These are phyloP conservation scores for Phaonia tiefii DNA, from an alignment of 2,888 invertebrate genomes.

Conservation along the genomic window DNA sequence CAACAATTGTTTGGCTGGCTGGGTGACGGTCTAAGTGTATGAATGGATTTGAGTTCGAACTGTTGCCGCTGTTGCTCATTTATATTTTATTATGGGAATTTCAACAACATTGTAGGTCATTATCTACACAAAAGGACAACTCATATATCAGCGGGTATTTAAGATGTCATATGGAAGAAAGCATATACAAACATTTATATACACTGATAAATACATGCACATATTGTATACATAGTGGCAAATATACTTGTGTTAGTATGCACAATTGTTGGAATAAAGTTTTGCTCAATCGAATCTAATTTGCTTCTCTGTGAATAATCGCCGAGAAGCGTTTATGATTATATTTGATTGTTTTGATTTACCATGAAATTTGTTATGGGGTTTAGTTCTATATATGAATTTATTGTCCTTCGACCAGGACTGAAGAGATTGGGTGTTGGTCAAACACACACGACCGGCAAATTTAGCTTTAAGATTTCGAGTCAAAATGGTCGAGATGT, in stretches of 20 bases:
- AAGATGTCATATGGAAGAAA: too few relatives aligned
- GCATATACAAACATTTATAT: too few relatives aligned
- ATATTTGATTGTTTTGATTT: slow-evolving; percentile 5
- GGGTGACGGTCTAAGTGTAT: neutral
- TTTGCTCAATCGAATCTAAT: slow-evolving; percentile 15
- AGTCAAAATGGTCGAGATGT: too few relatives aligned
- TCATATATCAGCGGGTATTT: slow-evolving; percentile 29
- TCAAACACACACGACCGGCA: too few relatives aligned
- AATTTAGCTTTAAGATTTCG: too few relatives aligned
- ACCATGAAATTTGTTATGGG: slow-evolving; percentile 2
- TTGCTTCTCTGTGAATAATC: neutral
- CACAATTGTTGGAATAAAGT: neutral
- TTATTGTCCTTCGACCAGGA: too few relatives aligned
- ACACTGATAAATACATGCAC: too few relatives aligned
- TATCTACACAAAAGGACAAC: slow-evolving; percentile 41
- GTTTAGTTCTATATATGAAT: neutral
- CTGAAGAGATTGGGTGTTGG: too few relatives aligned
- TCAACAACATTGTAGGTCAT: slow-evolving; percentile 48
- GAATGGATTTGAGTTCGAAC: neutral
- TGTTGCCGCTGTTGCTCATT: neutral
- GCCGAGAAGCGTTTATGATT: slow-evolving; percentile 30
- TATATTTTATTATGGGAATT: slow-evolving; percentile 59
- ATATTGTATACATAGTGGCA: too few relatives aligned
- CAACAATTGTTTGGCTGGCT: neutral
- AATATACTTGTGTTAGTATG: too few relatives aligned